Base-by-base conservation (phyloP, 1,140 invertebrate species). In the Drosophila quadrilineata region DNA sequence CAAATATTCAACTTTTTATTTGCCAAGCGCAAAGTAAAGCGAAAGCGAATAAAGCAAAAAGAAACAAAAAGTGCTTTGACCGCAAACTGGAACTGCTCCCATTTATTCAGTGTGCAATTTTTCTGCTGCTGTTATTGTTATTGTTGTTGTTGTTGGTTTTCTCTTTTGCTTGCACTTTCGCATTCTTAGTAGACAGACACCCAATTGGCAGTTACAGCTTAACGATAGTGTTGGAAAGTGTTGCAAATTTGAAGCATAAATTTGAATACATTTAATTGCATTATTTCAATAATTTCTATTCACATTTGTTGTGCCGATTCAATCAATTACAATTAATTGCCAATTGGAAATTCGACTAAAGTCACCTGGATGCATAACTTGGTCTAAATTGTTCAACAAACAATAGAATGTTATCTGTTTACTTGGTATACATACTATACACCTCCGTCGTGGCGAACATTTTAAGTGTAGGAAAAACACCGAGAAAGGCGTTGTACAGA, bases 381-480 rank as follows among this genome's bases (percentile, higher is more conserved):
- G 26, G 2, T n/a, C n/a, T 26, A 46, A 29, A 46, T 46, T 29
- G 43, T 35, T 16, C 1, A 3, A 8, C 12, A 29, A 28, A 41
- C 19, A 12, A 24, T 12, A n/a, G 3, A 2, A 43, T 8, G 12
- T 10, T 21, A 17, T 28, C 21, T 36, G 17, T 48, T 57, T 57
- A 26, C 52, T 19, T 16, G 40, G 38, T 62, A 53, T 45, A 35
- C n/a, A 6, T 14, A 21, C 22, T 29, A 35, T 63, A n/a, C n/a
- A n/a, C n/a, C n/a, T n/a, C n/a, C n/a, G n/a, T n/a, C n/a, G 38
- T 28, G 29, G 53, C 66, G 60, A 70, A 66, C 40, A 70, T 60
- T 48, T 60, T 29, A 31, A 60, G 49, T 46, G 41, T 33, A 65
- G 50, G 69, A 45, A 46, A 60, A 59, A 63, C 14, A 63, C 22